Base-by-base conservation (phyloP, 2,113 vertebrate genomes). In the Mus pahari region DNA sequence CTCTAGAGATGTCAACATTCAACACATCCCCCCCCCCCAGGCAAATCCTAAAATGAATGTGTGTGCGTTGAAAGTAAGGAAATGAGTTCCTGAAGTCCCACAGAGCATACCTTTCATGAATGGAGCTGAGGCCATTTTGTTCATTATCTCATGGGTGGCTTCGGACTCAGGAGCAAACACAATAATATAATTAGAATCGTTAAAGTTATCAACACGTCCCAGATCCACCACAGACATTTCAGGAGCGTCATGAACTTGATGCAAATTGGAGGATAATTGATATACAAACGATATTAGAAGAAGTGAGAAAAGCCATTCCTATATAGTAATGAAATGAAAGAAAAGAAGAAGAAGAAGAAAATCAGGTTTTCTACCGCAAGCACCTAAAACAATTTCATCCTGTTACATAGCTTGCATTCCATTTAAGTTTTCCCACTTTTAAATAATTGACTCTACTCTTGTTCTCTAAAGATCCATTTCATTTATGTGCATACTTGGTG, bases 301-400 rank as follows among this genome's bases (percentile, higher is more conserved):
- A 75, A 98, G 93, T 7, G 98, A 97, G 71, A 97, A 92, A 8
- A 97, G 33, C 98, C 98, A 98, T 71, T 98, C 98, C 98, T 98
- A 19, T 1, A 2, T 0, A 66, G 64, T 8, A 95, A 42, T 0
- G 19, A 89, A 55, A 48, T 48, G 48, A 48, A 48, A 48, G 48
- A 48, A 87, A 86, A 16, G 0, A 86, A 77, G 33, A 10, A 39
- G 17, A n/a, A 71, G 4, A 14, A 89, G 9, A 39, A 31, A 86
- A 79, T 88, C 45, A 92, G 1, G 0, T 11, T 20, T n/a, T 77
- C 48, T 31, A 28, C 50, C 6, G 33, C 7, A 14, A 19, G 12
- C 10, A 71, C 28, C 4, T 31, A 53, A 39, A 92, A 92, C 60
- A 19, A 17, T 3, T 36, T 17, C 10, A 19, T 42, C 45, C 48